Conservation (phyloP, 2,888 invertebrate species). For the Anoplius nigerrimus region DNA sequence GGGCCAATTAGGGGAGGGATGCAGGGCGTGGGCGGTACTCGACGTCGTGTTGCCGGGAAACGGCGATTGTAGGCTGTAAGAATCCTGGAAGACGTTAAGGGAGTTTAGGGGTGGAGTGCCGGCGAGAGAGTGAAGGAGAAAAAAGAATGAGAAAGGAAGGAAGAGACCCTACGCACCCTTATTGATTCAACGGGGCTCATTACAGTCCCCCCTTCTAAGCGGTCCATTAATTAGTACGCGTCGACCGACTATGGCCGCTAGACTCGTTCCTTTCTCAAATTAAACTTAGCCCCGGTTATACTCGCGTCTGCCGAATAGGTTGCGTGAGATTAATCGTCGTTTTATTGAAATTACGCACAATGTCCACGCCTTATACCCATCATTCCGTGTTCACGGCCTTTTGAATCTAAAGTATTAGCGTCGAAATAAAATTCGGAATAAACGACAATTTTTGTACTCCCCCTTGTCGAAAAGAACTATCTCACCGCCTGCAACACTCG, state of each 20-base stretch:
- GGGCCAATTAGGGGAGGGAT: constrained; percentile 63
- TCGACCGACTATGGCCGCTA: constrained; percentile 32
- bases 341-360: no score
- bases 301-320: no score
- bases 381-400: no score
- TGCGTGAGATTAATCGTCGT: no score
- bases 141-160: constrained; percentile 32
- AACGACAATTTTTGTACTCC: no score
- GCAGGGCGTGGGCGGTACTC: constrained; percentile 60
- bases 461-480: no score
- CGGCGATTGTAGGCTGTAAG: constrained; percentile 59
- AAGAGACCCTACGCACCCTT: constrained; percentile 55
- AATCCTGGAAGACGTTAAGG: constrained; percentile 52
- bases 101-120: constrained; percentile 48
- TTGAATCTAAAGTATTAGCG: no score
- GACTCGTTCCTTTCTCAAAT: constrained; percentile 34
- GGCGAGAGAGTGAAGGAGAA: constrained; percentile 25
- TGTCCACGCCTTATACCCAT: no score
- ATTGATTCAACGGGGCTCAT: constrained; percentile 64
- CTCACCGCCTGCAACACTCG: no score
- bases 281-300: not conserved
- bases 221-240: constrained; percentile 60
- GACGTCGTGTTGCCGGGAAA: constrained; percentile 67
- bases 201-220: constrained; percentile 54
- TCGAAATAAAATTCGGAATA: no score